Evolutionary conservation across 2,113 vertebrate genomes (phyloP).

Genomic region (Casuarius casuarius): DNA sequence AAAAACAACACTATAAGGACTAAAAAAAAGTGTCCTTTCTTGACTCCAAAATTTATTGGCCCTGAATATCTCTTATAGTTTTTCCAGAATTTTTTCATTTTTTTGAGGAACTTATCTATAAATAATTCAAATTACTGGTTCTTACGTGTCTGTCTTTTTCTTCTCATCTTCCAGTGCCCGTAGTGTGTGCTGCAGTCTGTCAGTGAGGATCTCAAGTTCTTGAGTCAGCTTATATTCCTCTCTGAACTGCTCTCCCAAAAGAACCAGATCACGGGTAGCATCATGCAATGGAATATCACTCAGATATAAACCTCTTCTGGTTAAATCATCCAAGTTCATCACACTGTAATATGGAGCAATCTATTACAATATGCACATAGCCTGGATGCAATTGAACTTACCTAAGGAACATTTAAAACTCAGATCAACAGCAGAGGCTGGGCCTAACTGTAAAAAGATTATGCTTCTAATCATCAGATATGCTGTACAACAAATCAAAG

Average conservation of each 20-base stretch:
- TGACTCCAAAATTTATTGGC: background rate
- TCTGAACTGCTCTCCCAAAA: conserved; percentile 96
- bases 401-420: background rate
- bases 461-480: background rate
- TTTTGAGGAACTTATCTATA: conserved; percentile 14
- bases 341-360: conserved; percentile 79
- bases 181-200: conserved; percentile 95
- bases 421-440: background rate
- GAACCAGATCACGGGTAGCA: conserved; percentile 95
- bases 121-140: background rate
- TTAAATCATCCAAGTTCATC: conserved; percentile 98
- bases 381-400: background rate
- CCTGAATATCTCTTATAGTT: background rate
- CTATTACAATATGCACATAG: background rate
- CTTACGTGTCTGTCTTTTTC: conserved; percentile 99
- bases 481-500: background rate
- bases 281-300: conserved; percentile 98
- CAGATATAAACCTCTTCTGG: conserved; percentile 92
- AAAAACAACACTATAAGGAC: background rate
- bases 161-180: conserved; percentile 97
- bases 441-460: background rate
- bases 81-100: background rate
- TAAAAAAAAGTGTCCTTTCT: conserved; percentile 1
- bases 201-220: conserved; percentile 96
- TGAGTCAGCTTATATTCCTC: conserved; percentile 99